Evolutionary conservation across 2,113 vertebrate genomes (phyloP), one percentile per base, ranked within the genome.

Genomic region (Platysternon megacephalum): DNA sequence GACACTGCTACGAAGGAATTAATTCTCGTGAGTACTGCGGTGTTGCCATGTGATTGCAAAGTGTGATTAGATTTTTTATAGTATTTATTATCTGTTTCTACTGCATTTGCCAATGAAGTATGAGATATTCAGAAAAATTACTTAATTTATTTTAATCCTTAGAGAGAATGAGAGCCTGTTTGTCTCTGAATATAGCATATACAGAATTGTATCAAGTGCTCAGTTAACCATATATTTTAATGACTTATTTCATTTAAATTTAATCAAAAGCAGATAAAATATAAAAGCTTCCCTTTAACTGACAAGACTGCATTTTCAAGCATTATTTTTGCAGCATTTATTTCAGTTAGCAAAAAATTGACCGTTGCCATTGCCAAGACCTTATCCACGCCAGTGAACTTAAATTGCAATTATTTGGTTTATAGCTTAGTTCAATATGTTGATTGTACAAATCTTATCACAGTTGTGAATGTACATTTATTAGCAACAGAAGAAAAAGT

Each of bases 21-120:
- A 2, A 97, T 98, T 84, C 98, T 98, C 96, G 99, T 99, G 97
- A 99, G 98, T 98, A 92, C 46, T 76, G 28, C 78, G 29, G 44
- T 74, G 7, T 79, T n/a, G 89, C 29, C 19, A 9, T 51, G 28
- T 0, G 1, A 48, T 5, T 85, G 74, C 84, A n/a, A 11, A 84
- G 61, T 46, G 55, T 44, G 72, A n/a, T 21, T 52, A 55, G 19
- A 2, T 53, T 89, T 92, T 3, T 46, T 42, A 6, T 56, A 29
- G 16, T 94, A 19, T 1, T 28, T 72, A 74, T 6, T 3, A 85
- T n/a, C 82, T 89, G 29, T 84, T 91, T 0, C 74, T 84, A 2
- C 22, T 86, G 91, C 29, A 19, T 84, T 94, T 92, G 35, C 19
- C 14, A 35, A 39, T 10, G 32, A 84, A 10, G 11, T 87, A 46